Percentiles rank a stretch among this genome's conserved stretches.
phyloP scores from a whole-genome alignment of 1,140 invertebrate species.

The Drosophila eugracilis region DNA sequence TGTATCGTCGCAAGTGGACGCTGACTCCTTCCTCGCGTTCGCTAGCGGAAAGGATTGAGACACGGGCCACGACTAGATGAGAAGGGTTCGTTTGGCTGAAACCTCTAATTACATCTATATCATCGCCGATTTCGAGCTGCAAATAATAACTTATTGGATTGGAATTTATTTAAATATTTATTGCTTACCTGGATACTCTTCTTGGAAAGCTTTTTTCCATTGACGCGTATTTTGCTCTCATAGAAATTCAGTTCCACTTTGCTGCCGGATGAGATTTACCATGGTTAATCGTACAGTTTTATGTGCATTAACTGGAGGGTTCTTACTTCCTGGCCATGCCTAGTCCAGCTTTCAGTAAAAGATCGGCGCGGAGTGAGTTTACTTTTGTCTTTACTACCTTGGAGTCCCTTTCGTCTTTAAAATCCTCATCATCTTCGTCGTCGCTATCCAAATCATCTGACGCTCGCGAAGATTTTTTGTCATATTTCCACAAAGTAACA shows the following conservation, averaged over 20 bases:
- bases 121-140: slow-evolving; percentile 87
- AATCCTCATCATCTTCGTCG: slow-evolving; percentile 76
- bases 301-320: no score
- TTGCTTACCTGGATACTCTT: slow-evolving; percentile 86
- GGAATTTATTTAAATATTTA: neutral
- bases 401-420: slow-evolving; percentile 85
- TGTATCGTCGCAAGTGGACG: slow-evolving; percentile 86
- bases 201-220: slow-evolving; percentile 88
- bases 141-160: slow-evolving; percentile 6
- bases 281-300: no score
- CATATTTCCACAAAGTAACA: slow-evolving; percentile 53
- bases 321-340: slow-evolving; percentile 88
- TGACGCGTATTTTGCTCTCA: slow-evolving; percentile 88
- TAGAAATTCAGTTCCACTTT: slow-evolving; percentile 89
- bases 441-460: slow-evolving; percentile 71
- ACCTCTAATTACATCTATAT: slow-evolving; percentile 88
- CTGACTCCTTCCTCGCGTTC: slow-evolving; percentile 83
- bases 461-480: slow-evolving; percentile 58
- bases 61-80: slow-evolving; percentile 87
- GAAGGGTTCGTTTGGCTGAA: slow-evolving; percentile 86
- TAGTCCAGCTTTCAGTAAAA: slow-evolving; percentile 88
- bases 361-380: slow-evolving; percentile 88
- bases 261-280: slow-evolving; percentile 66
- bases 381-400: slow-evolving; percentile 87
- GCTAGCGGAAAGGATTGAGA: slow-evolving; percentile 86